Base-by-base conservation (phyloP, 2,113 vertebrate species). In the Ictalurus furcatus region DNA sequence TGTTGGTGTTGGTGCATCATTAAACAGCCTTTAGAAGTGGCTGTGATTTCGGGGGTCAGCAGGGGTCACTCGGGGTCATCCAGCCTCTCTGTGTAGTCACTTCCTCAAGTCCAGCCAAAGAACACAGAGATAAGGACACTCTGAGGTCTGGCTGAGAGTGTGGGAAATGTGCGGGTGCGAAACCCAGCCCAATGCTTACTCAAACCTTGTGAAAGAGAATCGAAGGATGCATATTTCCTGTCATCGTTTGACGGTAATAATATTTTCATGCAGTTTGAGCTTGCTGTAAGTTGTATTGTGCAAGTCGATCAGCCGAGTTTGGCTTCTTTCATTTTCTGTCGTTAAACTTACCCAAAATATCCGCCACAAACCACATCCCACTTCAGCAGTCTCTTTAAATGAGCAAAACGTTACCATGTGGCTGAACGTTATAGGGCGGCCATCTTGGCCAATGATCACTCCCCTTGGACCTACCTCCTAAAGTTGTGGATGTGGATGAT, bases 81-180 rank as follows among this genome's bases (percentile, higher is more conserved):
- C 44, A 56, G 14, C 89, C 91, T 90, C 96, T 93, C 92, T 95
- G 94, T 94, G 92, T 93, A 92, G 96, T 97, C 97, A 96, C 95
- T 98, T 98, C 97, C 97, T 96, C 91, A 92, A 92, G 91, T 91
- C 94, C 94, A 97, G 97, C 97, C 97, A 98, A 97, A 96, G 95
- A 95, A 96, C 96, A 97, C 97, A 97, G 89, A 93, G 96, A 96
- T 95, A 96, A 96, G 95, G 83, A 93, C 92, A 92, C 91, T 85
- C 91, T 89, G 89, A 93, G 89, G 90, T 92, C 92, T 94, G 89
- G 92, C 92, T 91, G 92, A 84, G 91, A 96, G 94, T 96, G 96
- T 97, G 97, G 97, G 97, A 97, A 97, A 96, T 90, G 89, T 83
- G 90, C 94, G 91, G 95, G 94, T 93, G 92, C 95, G 93, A 93